phyloP scores from a whole-genome alignment of 2,888 invertebrate genomes.

The Sturmia bella region DNA sequence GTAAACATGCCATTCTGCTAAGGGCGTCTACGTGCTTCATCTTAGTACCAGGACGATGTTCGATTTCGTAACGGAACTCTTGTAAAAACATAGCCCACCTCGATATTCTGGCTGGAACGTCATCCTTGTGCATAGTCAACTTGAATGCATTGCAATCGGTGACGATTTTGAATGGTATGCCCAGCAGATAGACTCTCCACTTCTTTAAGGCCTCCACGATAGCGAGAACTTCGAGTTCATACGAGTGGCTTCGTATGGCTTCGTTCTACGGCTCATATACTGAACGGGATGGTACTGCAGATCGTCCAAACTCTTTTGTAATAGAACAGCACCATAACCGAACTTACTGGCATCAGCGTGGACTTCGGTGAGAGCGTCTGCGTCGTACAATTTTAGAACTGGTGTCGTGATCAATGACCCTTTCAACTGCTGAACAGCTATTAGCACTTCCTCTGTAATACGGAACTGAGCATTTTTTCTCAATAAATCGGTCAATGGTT shows the following conservation, averaged over 20 bases:
- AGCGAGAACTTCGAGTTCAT: constrained; percentile 77
- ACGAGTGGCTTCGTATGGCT: constrained; percentile 72
- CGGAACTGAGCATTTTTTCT: constrained; percentile 56
- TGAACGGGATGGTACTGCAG: constrained; percentile 59
- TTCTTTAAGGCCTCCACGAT: constrained; percentile 76
- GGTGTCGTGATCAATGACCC: constrained; percentile 54
- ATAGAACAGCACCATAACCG: constrained; percentile 63
- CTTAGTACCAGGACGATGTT: no score
- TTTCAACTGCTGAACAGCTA: constrained; percentile 62
- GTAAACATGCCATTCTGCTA: no score
- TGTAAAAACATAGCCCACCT: constrained; percentile 70
- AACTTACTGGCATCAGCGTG: constrained; percentile 62
- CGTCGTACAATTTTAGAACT: constrained; percentile 65
- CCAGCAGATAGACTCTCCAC: constrained; percentile 75
- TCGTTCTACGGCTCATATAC: constrained; percentile 76
- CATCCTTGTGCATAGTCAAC: constrained; percentile 75
- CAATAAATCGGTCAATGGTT: constrained; percentile 74
- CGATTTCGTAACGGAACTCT: constrained; percentile 69
- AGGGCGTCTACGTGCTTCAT: no score
- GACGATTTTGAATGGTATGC: constrained; percentile 60
- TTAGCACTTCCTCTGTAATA: constrained; percentile 43
- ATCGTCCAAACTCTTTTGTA: constrained; percentile 69
- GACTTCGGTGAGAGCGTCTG: constrained; percentile 67
- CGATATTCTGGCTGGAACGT: constrained; percentile 72
- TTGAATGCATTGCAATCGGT: constrained; percentile 76